Base-by-base conservation (phyloP, 23 tunicate genomes). In the Phallusia fumigata region DNA sequence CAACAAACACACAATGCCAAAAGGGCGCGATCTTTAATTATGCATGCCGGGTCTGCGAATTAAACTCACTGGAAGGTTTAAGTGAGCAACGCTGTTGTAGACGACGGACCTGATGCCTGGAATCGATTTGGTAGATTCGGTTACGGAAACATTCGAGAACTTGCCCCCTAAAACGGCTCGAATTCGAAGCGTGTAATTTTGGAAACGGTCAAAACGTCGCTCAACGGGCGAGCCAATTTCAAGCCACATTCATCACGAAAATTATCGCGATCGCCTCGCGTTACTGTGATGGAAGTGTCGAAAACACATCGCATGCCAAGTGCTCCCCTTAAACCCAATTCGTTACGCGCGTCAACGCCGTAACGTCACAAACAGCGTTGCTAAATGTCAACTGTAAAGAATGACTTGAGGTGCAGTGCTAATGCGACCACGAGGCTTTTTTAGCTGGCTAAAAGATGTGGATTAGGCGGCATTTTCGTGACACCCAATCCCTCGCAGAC, bases 161-260 rank as follows among this genome's bases (percentile, higher is more conserved):
- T 24, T 21, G 13, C 28, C 26, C 26, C 69, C 28, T 58, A 58
- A 58, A 58, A 24, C 13, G 69, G 2, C 26, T 22, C 69, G 69
- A 58, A 24, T 58, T 22, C 69, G 28, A 24, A 6, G 69, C 69
- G 69, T 58, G 69, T 21, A 58, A 58, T 58, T 22, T 16, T 6
- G 8, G 28, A 58, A 58, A 24, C 16, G 69, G 69, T 5, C 10
- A 16, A 58, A 58, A 58, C 69, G 47, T 10, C 10, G 47, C 47
- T 40, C 10, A 10, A 40, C 28, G 69, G 28, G 69, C 26, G 13
- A 2, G 69, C 16, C 26, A 13, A 58, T 58, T 58, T 58, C 69
- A 58, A 13, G 69, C 69, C 69, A 58, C 69, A 58, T 58, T 58
- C 69, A 58, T 58, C 69, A 58, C 69, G 28, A 22, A 58, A 58